A percentile compares a stretch with the other conserved stretches of the same genome.
Conservation (phyloP, 1,140 invertebrate species). For the Drosophila tristis region DNA sequence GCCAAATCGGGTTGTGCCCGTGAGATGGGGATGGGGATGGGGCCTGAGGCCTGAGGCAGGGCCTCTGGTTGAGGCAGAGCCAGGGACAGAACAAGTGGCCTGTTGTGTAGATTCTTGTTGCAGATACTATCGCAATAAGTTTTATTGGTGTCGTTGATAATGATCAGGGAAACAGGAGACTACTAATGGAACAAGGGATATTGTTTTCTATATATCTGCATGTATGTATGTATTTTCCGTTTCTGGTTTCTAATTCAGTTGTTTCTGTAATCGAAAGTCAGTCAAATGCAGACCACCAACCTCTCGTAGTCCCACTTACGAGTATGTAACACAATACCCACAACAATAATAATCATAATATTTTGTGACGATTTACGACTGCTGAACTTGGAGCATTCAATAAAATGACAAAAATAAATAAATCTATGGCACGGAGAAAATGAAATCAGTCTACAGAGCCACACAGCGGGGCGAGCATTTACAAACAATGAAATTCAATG, state of each 20-base stretch:
- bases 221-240: too few species aligned
- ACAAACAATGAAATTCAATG: slow-evolving; percentile 84
- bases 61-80: neutral
- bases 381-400: slow-evolving; percentile 64
- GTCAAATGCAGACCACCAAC: slow-evolving; percentile 29
- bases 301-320: neutral
- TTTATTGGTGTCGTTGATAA: slow-evolving; percentile 65
- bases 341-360: slow-evolving; percentile 46
- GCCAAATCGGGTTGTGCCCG: slow-evolving; percentile 21
- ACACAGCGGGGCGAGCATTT: slow-evolving; percentile 67
- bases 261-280: too few species aligned
- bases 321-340: slow-evolving; percentile 33
- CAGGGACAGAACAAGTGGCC: slow-evolving; percentile 27
- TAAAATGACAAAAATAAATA: slow-evolving; percentile 80
- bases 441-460: slow-evolving; percentile 78
- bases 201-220: too few species aligned
- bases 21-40: slow-evolving; percentile 1
- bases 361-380: slow-evolving; percentile 72
- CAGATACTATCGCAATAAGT: slow-evolving; percentile 69
- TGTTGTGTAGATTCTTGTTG: slow-evolving; percentile 57
- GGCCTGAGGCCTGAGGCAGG: neutral
- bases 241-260: too few species aligned
- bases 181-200: neutral
- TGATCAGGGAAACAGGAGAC: slow-evolving; percentile 18
- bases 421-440: slow-evolving; percentile 70